Evolutionary conservation across 1,140 invertebrate genomes (phyloP).

Genomic region (Maniola jurtina): DNA sequence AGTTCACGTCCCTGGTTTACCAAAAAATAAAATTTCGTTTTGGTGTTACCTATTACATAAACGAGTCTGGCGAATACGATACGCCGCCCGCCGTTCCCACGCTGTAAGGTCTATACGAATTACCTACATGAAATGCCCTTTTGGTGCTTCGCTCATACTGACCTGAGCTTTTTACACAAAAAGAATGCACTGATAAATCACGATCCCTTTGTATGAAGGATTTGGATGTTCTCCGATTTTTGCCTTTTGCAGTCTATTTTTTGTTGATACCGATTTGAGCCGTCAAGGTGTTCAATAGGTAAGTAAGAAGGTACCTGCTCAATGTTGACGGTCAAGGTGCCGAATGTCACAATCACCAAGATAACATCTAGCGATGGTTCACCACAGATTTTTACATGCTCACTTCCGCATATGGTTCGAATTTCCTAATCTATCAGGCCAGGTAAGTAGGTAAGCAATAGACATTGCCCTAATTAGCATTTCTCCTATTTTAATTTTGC

Average conservation of each 20-base stretch:
- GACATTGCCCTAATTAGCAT: too few species aligned
- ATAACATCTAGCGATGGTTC: constrained; percentile 57
- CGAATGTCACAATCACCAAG: constrained; percentile 66
- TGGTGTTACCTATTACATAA: too few species aligned
- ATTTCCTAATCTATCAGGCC: background rate
- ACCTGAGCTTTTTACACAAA: constrained; percentile 72
- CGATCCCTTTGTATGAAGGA: constrained; percentile 58
- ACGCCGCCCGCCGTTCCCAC: constrained; percentile 53
- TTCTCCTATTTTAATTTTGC: background rate
- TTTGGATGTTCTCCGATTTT: constrained; percentile 58
- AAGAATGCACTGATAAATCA: constrained; percentile 71
- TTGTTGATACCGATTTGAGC: constrained; percentile 46
- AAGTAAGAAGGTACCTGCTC: constrained; percentile 62
- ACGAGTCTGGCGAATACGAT: constrained; percentile 1
- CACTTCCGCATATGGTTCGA: constrained; percentile 58
- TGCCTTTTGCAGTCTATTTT: constrained; percentile 54
- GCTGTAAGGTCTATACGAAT: constrained; percentile 55
- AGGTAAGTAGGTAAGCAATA: too few species aligned
- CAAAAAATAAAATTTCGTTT: background rate
- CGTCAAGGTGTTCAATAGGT: constrained; percentile 48
- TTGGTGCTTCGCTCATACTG: constrained; percentile 69
- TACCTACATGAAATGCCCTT: constrained; percentile 67
- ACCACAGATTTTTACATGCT: constrained; percentile 38
- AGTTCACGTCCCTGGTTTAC: background rate
- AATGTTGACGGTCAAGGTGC: constrained; percentile 70